Base-by-base conservation (phyloP, 2,888 invertebrate species). In the Sinotaia quadrata region DNA sequence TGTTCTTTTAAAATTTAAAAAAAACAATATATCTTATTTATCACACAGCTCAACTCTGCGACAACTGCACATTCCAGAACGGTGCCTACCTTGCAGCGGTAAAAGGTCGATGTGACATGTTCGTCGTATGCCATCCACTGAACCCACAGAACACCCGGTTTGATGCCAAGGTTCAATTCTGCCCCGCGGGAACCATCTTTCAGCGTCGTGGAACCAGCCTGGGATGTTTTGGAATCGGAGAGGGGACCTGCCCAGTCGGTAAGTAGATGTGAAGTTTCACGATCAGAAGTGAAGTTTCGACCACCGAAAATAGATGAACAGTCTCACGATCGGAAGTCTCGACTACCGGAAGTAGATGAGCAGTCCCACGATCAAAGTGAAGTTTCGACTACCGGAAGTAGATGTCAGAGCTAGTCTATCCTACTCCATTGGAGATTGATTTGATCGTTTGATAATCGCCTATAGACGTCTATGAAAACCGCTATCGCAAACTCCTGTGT, bases 81-180 rank as follows among this genome's bases (percentile, higher is more conserved):
- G 75, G 75, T 4, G 47, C 68, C 21, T 72, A 71, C 54, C 67
- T 72, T 57, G 68, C 72, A 12, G 67, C 67, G 2, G 75, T 74
- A 24, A 33, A 47, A 12, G 67, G 67, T 15, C 68, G 72, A 24
- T 74, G 73, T 44, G 73, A 75, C 66, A 54, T 75, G 44, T 74
- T 58, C 33, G 74, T 74, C 21, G 61, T 51, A 33, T 75, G 75
- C 41, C 31, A 62, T 24, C 69, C 71, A 12, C 18, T n/a, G 3
- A 49, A 41, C 5, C 29, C 34, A 29, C 15, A 44, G 12, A 27
- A 24, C 3, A 33, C 31, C 12, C 15, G 27, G 15, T 69, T 49
- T 51, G 49, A 31, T 7, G 69, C 72, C 12, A 44, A 37, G 29
- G 44, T 73, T 31, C 59, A 51, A 49, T 24, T 67, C 4, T 75